These are phyloP conservation scores for Recurvirostra avosetta DNA, from an alignment of 2,113 vertebrate species.

Conservation along the genomic window DNA sequence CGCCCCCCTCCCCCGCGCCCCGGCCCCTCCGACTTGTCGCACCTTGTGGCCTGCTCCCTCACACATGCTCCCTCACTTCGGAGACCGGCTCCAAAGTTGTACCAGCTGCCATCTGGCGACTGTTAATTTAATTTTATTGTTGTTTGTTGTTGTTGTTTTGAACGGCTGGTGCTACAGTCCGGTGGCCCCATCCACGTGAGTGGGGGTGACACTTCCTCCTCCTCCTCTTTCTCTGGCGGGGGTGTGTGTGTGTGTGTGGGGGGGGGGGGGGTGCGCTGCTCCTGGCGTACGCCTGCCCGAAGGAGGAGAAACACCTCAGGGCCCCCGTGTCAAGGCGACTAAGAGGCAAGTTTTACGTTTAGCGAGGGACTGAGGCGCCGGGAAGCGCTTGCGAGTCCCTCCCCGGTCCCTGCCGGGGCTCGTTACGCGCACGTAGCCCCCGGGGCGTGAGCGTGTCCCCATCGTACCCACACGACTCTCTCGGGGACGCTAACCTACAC, in stretches of 20 bases:
- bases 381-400: conserved; percentile 68
- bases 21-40: neutral
- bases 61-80: neutral
- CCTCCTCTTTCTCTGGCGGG: neutral
- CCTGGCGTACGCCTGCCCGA: neutral
- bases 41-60: neutral
- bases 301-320: conserved; percentile 8
- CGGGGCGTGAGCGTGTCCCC: neutral
- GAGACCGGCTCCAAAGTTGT: conserved; percentile 53
- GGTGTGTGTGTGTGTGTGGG: too few relatives aligned
- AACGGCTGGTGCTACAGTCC: conserved; percentile 10
- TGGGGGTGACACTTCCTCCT: neutral
- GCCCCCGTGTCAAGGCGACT: neutral
- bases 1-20: too few relatives aligned
- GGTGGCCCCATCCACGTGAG: neutral
- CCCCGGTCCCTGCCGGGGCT: conserved; percentile 50
- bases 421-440: neutral
- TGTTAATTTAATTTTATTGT: conserved; percentile 55
- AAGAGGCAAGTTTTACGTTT: conserved; percentile 24
- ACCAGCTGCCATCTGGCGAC: conserved; percentile 78
- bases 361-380: conserved; percentile 47
- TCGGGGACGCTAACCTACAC: neutral
- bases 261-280: neutral
- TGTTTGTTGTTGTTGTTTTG: conserved; percentile 22
- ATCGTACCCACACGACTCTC: neutral